phyloP scores from a whole-genome alignment of 2,113 vertebrate genomes.

The Prietella phreatophila region DNA sequence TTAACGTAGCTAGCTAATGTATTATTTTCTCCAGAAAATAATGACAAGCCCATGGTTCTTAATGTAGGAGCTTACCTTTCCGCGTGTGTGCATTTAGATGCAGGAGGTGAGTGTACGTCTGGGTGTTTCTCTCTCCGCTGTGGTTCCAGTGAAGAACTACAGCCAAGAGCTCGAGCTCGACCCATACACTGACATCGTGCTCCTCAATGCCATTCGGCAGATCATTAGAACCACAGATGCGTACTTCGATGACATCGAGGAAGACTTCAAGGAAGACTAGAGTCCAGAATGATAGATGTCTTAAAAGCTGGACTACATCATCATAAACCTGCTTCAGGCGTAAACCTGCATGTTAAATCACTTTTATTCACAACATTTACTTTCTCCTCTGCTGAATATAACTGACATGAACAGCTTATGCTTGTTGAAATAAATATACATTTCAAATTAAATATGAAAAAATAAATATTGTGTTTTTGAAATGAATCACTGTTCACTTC shows the following conservation, averaged over 20 bases:
- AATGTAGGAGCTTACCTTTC: too few relatives aligned
- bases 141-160: conserved; percentile 72
- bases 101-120: conserved; percentile 57
- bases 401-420: neutral
- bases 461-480: too few relatives aligned
- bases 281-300: neutral
- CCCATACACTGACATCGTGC: conserved; percentile 57
- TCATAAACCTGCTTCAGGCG: neutral
- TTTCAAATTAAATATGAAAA: too few relatives aligned
- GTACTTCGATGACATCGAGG: conserved; percentile 65
- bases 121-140: conserved; percentile 62
- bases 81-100: conserved; percentile 52
- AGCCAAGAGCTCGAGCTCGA: conserved; percentile 63
- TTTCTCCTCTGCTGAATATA: neutral
- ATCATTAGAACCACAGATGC: conserved; percentile 62
- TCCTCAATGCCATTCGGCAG: conserved; percentile 61
- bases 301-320: neutral
- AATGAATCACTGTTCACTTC: too few relatives aligned
- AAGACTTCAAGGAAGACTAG: neutral
- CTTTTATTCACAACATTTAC: neutral
- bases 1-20: neutral
- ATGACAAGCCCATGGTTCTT: too few relatives aligned
- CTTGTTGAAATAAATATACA: too few relatives aligned
- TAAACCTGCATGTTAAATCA: neutral
- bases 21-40: neutral